Conservation (phyloP, 2,797 vertebrate genomes). For the Champsocephalus esox region DNA sequence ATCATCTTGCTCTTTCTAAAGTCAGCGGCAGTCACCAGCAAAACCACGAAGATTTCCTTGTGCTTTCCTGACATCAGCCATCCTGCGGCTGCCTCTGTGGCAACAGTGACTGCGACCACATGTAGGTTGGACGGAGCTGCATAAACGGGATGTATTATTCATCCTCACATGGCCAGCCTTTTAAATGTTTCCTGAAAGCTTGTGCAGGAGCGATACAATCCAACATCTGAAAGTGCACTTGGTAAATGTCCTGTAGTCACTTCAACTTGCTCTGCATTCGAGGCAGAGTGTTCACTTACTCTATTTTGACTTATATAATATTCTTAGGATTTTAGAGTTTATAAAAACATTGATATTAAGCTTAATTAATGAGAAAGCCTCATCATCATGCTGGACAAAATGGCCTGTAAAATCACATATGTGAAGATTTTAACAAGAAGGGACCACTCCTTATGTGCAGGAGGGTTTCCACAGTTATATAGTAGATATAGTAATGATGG, state of each 20-base stretch:
- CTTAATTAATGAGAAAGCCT: conserved; percentile 1
- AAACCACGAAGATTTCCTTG: conserved; percentile 12
- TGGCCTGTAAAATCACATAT: not conserved
- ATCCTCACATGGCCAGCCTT: conserved; percentile 68
- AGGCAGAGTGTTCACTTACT: conserved; percentile 56
- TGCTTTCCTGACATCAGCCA: conserved; percentile 42
- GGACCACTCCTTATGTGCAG: not conserved
- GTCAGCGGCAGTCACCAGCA: not conserved
- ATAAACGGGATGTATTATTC: conserved; percentile 78
- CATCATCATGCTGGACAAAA: not conserved
- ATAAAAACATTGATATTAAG: conserved; percentile 1
- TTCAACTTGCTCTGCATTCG: conserved; percentile 55
- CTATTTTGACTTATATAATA: conserved; percentile 34
- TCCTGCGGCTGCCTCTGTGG: conserved; percentile 32
- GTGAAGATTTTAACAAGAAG: not conserved
- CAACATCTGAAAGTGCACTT: conserved; percentile 63
- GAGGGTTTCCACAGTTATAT: not conserved
- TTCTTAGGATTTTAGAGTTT: conserved; percentile 15
- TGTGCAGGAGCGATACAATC: conserved; percentile 56
- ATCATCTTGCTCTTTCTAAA: no score
- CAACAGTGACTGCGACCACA: conserved; percentile 31
- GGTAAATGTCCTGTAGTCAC: conserved; percentile 62
- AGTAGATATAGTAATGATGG: conserved; percentile 10
- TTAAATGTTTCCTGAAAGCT: conserved; percentile 78
- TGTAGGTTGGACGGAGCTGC: conserved; percentile 59